Conservation (phyloP, 2,797 vertebrate species). For the Peromyscus nudipes region DNA sequence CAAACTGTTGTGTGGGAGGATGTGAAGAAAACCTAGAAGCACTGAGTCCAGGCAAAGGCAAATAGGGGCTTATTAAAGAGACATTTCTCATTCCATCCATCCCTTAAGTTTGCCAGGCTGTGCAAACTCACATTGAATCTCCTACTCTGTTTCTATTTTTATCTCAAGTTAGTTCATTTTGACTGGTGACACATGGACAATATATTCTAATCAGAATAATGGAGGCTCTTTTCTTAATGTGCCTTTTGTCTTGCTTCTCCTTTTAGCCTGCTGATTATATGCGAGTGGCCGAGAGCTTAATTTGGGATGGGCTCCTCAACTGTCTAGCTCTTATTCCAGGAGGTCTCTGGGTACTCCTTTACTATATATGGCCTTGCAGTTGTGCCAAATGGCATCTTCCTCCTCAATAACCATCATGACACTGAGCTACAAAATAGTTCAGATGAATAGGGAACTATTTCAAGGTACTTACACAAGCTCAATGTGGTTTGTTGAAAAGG, state of each 20-base stretch:
- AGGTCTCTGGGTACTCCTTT: not conserved
- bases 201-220: not conserved
- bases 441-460: conserved; percentile 32
- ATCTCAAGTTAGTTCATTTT: not conserved
- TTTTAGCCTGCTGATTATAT: conserved; percentile 40
- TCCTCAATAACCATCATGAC: not conserved
- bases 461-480: not conserved
- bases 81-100: not conserved
- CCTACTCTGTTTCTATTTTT: not conserved
- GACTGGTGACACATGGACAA: not conserved
- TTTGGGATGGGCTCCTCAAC: not conserved
- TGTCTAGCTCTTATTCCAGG: not conserved
- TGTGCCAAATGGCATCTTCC: conserved; percentile 4
- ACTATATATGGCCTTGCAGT: conserved; percentile 36
- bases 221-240: not conserved
- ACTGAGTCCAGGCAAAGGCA: not conserved
- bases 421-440: not conserved
- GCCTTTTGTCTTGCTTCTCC: conserved; percentile 1
- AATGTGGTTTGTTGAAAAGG: not conserved
- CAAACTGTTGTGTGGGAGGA: not conserved
- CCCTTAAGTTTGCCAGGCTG: not conserved
- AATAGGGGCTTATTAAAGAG: not conserved
- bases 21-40: not conserved
- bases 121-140: not conserved
- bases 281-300: conserved; percentile 13